phyloP scores from a whole-genome alignment of 1,140 invertebrate species.

The Drosophila ficusphila region DNA sequence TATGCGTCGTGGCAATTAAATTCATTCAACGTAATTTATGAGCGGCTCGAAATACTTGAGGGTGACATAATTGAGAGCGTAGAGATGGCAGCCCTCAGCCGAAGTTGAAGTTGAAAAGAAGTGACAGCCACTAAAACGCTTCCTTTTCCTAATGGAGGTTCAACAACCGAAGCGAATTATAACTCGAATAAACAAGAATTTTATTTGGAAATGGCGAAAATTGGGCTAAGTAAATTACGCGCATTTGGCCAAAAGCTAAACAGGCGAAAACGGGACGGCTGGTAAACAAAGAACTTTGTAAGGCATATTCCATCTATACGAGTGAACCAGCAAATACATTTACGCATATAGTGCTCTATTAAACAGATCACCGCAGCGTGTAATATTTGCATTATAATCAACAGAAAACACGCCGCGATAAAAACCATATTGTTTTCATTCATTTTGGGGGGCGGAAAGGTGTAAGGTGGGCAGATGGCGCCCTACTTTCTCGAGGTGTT shows the following conservation, averaged over 20 bases:
- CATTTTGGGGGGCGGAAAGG: slow-evolving; percentile 1
- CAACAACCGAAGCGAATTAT: slow-evolving; percentile 51
- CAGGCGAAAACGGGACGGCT: slow-evolving; percentile 26
- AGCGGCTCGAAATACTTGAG: slow-evolving; percentile 49
- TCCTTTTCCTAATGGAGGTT: slow-evolving; percentile 23
- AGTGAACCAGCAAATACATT: slow-evolving; percentile 10
- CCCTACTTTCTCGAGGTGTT: slow-evolving; percentile 60
- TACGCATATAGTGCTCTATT: slow-evolving; percentile 24
- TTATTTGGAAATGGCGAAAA: slow-evolving; percentile 36
- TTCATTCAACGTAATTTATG: slow-evolving; percentile 79
- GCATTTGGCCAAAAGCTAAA: slow-evolving; percentile 62
- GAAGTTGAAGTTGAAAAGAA: background rate
- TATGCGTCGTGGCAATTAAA: slow-evolving; percentile 76
- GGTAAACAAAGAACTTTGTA: slow-evolving; percentile 68
- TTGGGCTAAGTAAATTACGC: slow-evolving; percentile 78
- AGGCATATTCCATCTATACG: slow-evolving; percentile 27
- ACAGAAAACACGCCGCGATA: slow-evolving; percentile 48
- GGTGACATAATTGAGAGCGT: slow-evolving; percentile 72
- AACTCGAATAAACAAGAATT: slow-evolving; percentile 52
- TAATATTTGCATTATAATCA: slow-evolving; percentile 81
- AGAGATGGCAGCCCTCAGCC: slow-evolving; percentile 10
- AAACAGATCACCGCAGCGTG: slow-evolving; percentile 55
- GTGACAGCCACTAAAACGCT: slow-evolving; percentile 10
- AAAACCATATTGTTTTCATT: slow-evolving; percentile 75
- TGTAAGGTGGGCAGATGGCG: slow-evolving; percentile 72